Evolutionary conservation across 2,888 invertebrate genomes (phyloP).

Genomic region (Apamea anceps): DNA sequence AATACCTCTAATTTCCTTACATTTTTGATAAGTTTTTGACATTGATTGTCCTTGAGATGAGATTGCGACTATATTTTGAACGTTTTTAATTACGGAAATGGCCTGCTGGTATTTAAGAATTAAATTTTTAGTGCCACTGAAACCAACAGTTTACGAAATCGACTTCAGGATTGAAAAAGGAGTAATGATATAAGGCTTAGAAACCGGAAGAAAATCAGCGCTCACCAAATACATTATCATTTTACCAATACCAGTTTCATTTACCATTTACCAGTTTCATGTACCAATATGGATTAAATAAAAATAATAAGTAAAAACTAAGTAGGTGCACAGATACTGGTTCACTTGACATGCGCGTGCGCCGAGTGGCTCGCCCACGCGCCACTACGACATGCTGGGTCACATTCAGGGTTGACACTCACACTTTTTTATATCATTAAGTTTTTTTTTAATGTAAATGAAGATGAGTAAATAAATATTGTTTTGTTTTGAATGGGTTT

Average conservation of each 20-base stretch:
- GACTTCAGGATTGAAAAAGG: neutral
- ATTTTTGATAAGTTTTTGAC: too few relatives aligned
- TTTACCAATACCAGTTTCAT: too few relatives aligned
- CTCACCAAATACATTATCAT: neutral
- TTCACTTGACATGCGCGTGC: slow-evolving; percentile 61
- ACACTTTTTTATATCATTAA: neutral
- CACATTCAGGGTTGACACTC: slow-evolving; percentile 55
- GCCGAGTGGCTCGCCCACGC: slow-evolving; percentile 62
- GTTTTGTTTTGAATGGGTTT: neutral
- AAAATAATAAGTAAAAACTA: slow-evolving; percentile 24
- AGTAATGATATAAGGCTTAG: neutral
- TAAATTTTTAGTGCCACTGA: neutral
- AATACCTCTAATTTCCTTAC: too few relatives aligned
- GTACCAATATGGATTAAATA: neutral
- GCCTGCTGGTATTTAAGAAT: neutral
- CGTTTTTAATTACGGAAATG: too few relatives aligned
- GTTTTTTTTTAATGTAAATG: neutral
- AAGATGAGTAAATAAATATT: neutral
- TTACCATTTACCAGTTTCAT: neutral
- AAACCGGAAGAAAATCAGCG: neutral
- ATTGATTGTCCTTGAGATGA: too few relatives aligned
- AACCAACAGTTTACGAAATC: neutral
- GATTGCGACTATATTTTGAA: too few relatives aligned
- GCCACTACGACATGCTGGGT: slow-evolving; percentile 38
- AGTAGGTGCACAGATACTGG: slow-evolving; percentile 47